Percentiles rank a stretch among this genome's conserved stretches.
Evolutionary conservation across 53 echinoderm and acorn worm species (phyloP).

Genomic region (Antedon mediterranea): DNA sequence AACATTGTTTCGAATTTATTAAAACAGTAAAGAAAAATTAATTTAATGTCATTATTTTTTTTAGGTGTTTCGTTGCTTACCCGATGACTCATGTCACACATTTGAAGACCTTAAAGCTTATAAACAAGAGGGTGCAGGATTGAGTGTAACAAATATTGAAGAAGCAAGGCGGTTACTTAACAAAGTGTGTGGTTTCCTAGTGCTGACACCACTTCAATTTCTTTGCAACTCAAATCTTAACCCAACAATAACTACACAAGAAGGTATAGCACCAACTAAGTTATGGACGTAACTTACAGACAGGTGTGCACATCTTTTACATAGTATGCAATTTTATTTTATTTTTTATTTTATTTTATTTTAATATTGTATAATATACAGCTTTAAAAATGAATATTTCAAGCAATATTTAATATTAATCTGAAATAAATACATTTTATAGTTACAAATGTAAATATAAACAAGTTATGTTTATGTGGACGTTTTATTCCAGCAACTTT

Average conservation of each 20-base stretch:
- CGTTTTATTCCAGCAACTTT: too few relatives aligned
- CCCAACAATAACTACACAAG: slow-evolving; percentile 52
- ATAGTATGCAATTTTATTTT: too few relatives aligned
- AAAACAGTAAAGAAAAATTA: too few relatives aligned
- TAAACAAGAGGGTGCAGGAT: slow-evolving; percentile 21
- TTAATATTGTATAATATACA: too few relatives aligned
- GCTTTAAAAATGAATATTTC: too few relatives aligned
- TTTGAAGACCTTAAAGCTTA: slow-evolving; percentile 38
- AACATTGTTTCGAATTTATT: too few relatives aligned
- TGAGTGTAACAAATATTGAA: slow-evolving; percentile 24
- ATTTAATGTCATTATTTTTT: neutral
- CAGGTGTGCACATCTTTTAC: too few relatives aligned
- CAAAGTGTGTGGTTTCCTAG: slow-evolving; percentile 51
- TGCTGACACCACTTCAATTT: slow-evolving; percentile 58
- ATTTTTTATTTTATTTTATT: too few relatives aligned
- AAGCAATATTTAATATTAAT: too few relatives aligned
- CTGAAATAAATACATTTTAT: too few relatives aligned
- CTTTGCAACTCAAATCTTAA: slow-evolving; percentile 44
- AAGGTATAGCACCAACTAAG: slow-evolving; percentile 92
- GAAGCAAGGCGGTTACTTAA: slow-evolving; percentile 29
- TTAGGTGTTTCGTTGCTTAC: slow-evolving; percentile 80
- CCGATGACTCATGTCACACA: slow-evolving; percentile 36
- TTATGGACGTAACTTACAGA: slow-evolving; percentile 63
- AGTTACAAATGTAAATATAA: too few relatives aligned
- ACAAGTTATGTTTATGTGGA: too few relatives aligned